Percentiles rank a stretch among this genome's conserved stretches.
phyloP scores from a whole-genome alignment of 2,113 vertebrate species.

The Nannospalax galili region DNA sequence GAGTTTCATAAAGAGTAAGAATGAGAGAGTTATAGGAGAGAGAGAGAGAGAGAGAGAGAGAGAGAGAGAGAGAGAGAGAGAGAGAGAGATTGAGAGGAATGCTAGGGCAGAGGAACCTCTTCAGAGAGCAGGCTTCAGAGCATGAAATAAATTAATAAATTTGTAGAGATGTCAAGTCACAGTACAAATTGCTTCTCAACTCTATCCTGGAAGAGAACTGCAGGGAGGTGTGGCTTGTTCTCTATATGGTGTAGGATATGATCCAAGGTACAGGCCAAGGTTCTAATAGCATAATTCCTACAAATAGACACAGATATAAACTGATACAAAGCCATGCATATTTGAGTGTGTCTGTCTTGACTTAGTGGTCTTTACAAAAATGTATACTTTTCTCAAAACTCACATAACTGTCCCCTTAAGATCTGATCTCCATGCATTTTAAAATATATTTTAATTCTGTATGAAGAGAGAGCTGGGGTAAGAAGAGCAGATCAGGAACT shows the following conservation, averaged over 20 bases:
- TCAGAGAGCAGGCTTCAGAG: neutral
- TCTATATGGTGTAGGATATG: neutral
- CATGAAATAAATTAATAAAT: neutral
- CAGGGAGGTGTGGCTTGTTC: no score
- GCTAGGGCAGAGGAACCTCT: no score
- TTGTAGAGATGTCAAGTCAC: neutral
- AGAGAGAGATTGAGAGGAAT: no score
- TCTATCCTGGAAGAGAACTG: no score
- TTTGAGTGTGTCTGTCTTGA: neutral
- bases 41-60: no score
- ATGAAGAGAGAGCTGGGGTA: neutral
- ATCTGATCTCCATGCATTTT: neutral
- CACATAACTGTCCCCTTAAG: neutral
- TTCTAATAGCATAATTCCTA: neutral
- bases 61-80: neutral
- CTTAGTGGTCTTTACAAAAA: neutral
- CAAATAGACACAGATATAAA: neutral
- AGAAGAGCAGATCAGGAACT: neutral
- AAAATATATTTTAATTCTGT: neutral
- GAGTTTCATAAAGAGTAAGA: neutral
- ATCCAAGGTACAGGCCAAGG: no score
- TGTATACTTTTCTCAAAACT: neutral
- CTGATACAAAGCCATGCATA: neutral
- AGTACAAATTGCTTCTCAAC: neutral
- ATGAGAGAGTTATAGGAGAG: no score